A percentile compares a stretch with the other conserved stretches of the same genome.
These are phyloP conservation scores for Caenorhabditis sp. DNA, from an alignment of 2,888 invertebrate species.

Conservation along the genomic window DNA sequence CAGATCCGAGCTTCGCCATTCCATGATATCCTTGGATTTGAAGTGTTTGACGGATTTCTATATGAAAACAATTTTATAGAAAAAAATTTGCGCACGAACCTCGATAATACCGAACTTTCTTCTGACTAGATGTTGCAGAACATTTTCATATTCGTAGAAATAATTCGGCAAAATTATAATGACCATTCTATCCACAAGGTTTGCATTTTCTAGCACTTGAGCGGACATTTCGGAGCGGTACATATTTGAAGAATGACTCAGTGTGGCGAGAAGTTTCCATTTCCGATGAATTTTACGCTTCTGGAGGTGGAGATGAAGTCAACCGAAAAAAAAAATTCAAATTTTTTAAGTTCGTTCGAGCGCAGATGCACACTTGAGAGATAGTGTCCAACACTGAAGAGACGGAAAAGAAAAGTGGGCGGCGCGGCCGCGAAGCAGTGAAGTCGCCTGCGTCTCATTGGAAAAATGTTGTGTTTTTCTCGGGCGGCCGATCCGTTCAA, in stretches of 20 bases:
- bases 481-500: conserved; percentile 34
- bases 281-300: not conserved
- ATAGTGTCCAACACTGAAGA: not conserved
- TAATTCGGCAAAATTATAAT: conserved; percentile 45
- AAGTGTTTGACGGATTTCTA: conserved; percentile 38
- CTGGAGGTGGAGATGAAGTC: not conserved
- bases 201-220: conserved; percentile 29
- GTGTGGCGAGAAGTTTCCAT: not conserved
- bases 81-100: conserved; percentile 12
- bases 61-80: not conserved
- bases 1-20: conserved; percentile 40
- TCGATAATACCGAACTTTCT: conserved; percentile 42
- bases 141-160: conserved; percentile 37
- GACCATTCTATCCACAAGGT: conserved; percentile 29
- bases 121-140: conserved; percentile 32
- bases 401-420: conserved; percentile 7
- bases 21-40: conserved; percentile 34
- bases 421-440: conserved; percentile 38
- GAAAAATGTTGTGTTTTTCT: conserved; percentile 7
- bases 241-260: conserved; percentile 17
- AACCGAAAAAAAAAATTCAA: conserved; percentile 2
- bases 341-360: conserved; percentile 6
- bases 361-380: not conserved
- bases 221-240: conserved; percentile 41
- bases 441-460: conserved; percentile 18